Base-by-base conservation (phyloP, 2,797 vertebrate genomes). In the Anniella stebbinsi region DNA sequence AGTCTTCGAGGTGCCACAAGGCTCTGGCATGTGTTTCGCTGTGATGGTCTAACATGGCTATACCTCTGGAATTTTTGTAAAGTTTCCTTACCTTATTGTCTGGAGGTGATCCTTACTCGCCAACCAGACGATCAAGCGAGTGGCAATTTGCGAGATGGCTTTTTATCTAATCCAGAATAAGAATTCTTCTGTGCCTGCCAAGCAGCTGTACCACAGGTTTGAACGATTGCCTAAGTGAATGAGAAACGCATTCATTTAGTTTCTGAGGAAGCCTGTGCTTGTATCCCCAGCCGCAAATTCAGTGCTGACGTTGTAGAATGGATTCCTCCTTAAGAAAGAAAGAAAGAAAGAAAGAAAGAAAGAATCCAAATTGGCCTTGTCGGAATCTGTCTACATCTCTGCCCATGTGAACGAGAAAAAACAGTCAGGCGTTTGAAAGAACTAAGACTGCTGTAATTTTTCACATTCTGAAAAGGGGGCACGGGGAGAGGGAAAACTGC, bases 221-320 rank as follows among this genome's bases (percentile, higher is more conserved):
- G 86, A 38, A 80, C 89, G 91, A 76, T 36, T 30, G 48, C 60
- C 66, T 88, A 12, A 84, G 21, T 33, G 80, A 60, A 51, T 73
- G 25, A 87, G 69, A 91, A 93, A 30, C 2, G 0, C 17, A 1
- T 84, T 67, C 89, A 88, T 94, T 28, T 88, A 88, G 78, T 93
- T 93, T 92, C 90, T 60, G 80, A 83, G 89, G 91, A 93, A 90
- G 87, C 85, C 92, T 60, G 84, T 87, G 73, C 12, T 66, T 15
- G 78, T 18, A 17, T 30, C 38, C 2, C 21, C 0, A 28, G 1
- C 23, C 36, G 21, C 23, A 92, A 88, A 80, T 86, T 83, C 92
- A 88, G 38, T 92, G 93, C 94, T 90, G 84, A 76, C 36, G 92
- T 90, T 93, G 90, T 91, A 91, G 91, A 0, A 83, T 51, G 93